phyloP scores from a whole-genome alignment of 2,888 invertebrate genomes.

The Tiliacea aurago region DNA sequence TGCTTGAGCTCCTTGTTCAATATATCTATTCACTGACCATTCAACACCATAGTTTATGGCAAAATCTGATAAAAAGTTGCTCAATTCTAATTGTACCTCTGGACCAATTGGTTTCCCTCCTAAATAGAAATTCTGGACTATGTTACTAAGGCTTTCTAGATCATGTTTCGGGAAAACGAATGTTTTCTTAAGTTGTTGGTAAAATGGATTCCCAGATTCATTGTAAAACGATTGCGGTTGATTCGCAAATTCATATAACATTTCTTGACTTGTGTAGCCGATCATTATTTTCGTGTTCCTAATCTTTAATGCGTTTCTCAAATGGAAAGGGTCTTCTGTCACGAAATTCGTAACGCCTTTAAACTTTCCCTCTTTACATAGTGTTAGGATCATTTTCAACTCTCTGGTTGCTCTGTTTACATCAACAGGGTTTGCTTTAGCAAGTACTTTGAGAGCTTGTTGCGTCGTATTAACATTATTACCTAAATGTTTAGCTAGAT shows the following conservation, averaged over 20 bases:
- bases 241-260: conserved; percentile 66
- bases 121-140: conserved; percentile 68
- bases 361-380: conserved; percentile 73
- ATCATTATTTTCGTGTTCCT: conserved; percentile 69
- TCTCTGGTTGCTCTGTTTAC: conserved; percentile 70
- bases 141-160: conserved; percentile 54
- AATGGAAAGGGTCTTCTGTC: conserved; percentile 66
- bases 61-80: conserved; percentile 72
- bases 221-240: conserved; percentile 62
- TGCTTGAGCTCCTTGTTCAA: conserved; percentile 65
- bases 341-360: conserved; percentile 69
- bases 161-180: conserved; percentile 50
- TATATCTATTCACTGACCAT: conserved; percentile 70
- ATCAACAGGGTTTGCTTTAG: conserved; percentile 65
- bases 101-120: conserved; percentile 66
- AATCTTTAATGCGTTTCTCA: conserved; percentile 62
- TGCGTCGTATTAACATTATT: conserved; percentile 56
- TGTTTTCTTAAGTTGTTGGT: conserved; percentile 38
- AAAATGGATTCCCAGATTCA: conserved; percentile 43
- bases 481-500: conserved; percentile 73
- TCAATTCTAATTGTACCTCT: conserved; percentile 66
- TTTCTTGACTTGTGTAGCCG: conserved; percentile 76
- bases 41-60: conserved; percentile 70
- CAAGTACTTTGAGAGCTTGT: conserved; percentile 72
- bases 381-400: conserved; percentile 63